These are phyloP conservation scores for Pterostichus niger DNA, from an alignment of 2,888 invertebrate species.

Conservation along the genomic window DNA sequence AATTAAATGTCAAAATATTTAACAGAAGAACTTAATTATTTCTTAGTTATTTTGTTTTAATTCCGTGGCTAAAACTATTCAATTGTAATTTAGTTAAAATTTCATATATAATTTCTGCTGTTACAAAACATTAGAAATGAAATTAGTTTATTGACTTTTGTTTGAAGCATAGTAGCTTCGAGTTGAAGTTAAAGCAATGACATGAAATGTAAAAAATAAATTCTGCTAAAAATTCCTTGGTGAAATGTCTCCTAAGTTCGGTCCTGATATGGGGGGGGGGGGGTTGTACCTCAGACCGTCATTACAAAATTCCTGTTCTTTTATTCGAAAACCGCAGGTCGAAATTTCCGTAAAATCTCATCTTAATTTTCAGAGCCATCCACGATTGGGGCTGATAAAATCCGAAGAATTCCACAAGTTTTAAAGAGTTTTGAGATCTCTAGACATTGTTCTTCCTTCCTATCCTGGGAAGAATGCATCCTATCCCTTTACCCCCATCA, in stretches of 20 bases:
- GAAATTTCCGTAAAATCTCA: slow-evolving; percentile 53
- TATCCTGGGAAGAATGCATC: slow-evolving; percentile 18
- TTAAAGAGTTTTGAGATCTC: slow-evolving; percentile 55
- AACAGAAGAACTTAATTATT: no score
- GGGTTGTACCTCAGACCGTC: slow-evolving; percentile 21
- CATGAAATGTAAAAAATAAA: not conserved
- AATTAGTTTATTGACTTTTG: no score
- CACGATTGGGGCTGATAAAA: slow-evolving; percentile 61
- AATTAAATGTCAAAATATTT: no score
- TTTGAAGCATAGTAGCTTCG: no score
- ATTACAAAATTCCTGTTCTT: slow-evolving; percentile 58
- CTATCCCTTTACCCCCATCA: not conserved
- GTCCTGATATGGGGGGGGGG: not conserved
- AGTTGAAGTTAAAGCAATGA: no score
- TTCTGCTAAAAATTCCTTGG: slow-evolving; percentile 12
- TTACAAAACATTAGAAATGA: no score
- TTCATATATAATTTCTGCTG: no score
- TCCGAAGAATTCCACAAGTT: slow-evolving; percentile 55
- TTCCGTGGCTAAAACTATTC: no score
- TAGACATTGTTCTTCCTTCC: slow-evolving; percentile 23
- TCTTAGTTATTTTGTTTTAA: no score
- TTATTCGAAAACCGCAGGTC: slow-evolving; percentile 57
- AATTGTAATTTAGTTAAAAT: no score
- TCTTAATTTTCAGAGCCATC: slow-evolving; percentile 54
- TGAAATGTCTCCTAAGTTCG: not conserved